Evolutionary conservation across 1,140 invertebrate genomes (phyloP).

Genomic region (Drosophila bipectinata): DNA sequence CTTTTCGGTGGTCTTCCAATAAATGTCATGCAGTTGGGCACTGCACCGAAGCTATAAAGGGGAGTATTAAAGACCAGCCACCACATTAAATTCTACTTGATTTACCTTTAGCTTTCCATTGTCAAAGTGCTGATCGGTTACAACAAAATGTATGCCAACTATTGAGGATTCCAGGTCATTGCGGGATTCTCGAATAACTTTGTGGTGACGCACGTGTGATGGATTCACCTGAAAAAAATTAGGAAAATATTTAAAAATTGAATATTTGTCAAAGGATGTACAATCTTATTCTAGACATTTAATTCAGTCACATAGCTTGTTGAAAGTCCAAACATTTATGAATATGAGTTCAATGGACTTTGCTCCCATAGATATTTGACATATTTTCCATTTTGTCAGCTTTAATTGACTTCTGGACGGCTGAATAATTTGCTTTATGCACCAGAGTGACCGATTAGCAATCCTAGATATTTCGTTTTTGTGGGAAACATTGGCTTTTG

Average conservation of each 20-base stretch:
- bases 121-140: constrained; percentile 85
- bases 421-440: constrained; percentile 36
- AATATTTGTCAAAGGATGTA: not conserved
- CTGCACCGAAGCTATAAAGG: constrained; percentile 85
- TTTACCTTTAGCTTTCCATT: constrained; percentile 85
- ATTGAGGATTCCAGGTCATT: constrained; percentile 82
- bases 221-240: constrained; percentile 70
- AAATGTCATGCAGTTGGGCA: constrained; percentile 86
- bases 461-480: constrained; percentile 23
- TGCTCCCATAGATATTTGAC: not conserved
- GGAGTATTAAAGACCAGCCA: not conserved
- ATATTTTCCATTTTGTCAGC: not conserved
- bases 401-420: constrained; percentile 46
- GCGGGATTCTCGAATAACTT: constrained; percentile 67
- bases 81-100: not conserved
- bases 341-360: not conserved
- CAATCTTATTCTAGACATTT: not conserved
- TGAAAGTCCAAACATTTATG: not conserved
- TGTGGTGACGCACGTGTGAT: constrained; percentile 75
- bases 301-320: not conserved
- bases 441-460: constrained; percentile 2
- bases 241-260: not conserved
- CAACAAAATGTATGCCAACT: constrained; percentile 85
- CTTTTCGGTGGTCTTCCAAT: constrained; percentile 87
- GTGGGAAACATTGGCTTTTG: constrained; percentile 17